Evolutionary conservation across 2,113 vertebrate genomes (phyloP).

Genomic region (Varanus salvator): DNA sequence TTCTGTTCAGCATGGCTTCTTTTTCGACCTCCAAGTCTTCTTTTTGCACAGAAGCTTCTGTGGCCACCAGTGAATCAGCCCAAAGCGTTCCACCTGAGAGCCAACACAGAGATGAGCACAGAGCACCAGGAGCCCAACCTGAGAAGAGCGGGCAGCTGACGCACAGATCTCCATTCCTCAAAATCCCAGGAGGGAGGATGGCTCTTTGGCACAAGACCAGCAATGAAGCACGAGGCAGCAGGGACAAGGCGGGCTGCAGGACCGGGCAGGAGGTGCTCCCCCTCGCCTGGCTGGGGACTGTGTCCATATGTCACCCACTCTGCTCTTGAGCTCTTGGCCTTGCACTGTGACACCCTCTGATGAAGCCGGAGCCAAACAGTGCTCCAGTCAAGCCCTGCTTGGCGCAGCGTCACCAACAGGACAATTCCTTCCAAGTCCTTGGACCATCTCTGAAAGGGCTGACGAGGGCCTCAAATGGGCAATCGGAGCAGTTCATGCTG

Average conservation of each 20-base stretch:
- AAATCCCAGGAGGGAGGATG: no score
- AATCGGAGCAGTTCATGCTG: neutral
- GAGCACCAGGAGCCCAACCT: neutral
- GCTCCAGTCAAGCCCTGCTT: neutral
- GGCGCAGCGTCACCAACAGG: no score
- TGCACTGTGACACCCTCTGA: no score
- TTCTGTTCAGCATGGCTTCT: slow-evolving; percentile 75
- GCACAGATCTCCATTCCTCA: neutral
- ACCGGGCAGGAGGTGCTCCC: neutral
- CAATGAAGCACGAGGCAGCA: no score
- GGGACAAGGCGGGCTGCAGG: neutral
- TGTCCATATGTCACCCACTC: neutral
- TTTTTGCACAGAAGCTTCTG: slow-evolving; percentile 53
- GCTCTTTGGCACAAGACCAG: no score
- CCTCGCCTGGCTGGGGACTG: no score
- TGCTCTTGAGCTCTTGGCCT: neutral
- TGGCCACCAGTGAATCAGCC: slow-evolving; percentile 53
- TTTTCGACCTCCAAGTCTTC: slow-evolving; percentile 77
- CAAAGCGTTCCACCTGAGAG: slow-evolving; percentile 69
- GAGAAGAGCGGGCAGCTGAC: neutral
- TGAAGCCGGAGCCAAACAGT: neutral
- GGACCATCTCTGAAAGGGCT: no score
- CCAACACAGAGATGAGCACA: accelerated
- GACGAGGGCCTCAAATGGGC: no score
- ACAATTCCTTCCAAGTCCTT: neutral